phyloP scores from a whole-genome alignment of 2,113 vertebrate species.

The Acrocephalus kingi region DNA sequence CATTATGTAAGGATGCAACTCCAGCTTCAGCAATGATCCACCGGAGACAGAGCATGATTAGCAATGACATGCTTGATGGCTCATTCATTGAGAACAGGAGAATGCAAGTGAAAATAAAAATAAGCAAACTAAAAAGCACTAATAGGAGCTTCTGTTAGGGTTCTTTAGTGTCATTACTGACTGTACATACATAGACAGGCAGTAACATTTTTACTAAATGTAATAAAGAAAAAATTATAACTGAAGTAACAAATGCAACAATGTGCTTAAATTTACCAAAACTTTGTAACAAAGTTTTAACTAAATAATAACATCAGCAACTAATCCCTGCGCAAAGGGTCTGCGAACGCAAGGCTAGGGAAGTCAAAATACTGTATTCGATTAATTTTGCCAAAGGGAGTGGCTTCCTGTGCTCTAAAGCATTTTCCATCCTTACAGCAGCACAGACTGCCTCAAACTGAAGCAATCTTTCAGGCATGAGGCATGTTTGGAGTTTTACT shows the following conservation, averaged over 20 bases:
- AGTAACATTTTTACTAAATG: neutral
- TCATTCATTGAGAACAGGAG: neutral
- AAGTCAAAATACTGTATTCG: neutral
- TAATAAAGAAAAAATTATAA: neutral
- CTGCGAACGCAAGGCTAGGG: neutral
- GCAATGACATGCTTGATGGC: neutral
- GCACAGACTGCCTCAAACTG: conserved; percentile 17
- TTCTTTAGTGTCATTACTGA: neutral
- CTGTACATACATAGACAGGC: too few species aligned
- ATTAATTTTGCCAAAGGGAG: conserved; percentile 16
- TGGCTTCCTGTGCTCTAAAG: conserved; percentile 45
- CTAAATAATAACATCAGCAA: neutral
- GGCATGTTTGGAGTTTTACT: neutral
- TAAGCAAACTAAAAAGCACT: neutral
- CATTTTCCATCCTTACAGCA: neutral
- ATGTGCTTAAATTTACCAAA: neutral
- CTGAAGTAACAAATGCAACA: neutral
- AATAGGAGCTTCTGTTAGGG: neutral
- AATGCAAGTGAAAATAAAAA: neutral
- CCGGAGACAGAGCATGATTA: neutral
- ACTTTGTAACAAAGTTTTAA: neutral
- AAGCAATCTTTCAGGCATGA: neutral
- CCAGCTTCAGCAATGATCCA: neutral
- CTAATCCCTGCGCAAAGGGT: neutral
- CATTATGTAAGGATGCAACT: neutral